phyloP scores from a whole-genome alignment of 2,888 invertebrate genomes.

The Pheosia gnoma region DNA sequence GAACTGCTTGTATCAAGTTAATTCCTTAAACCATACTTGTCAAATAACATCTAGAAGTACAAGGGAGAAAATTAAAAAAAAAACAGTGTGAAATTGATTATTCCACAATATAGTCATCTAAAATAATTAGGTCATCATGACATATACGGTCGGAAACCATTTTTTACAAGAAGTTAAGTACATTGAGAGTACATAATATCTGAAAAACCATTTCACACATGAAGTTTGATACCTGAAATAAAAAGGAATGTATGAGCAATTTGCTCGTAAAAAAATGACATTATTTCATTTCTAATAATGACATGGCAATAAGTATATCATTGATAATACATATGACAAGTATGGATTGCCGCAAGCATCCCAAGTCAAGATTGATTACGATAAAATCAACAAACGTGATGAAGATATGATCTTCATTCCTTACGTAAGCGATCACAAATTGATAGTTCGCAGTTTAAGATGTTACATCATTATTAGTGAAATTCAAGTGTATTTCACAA shows the following conservation, averaged over 20 bases:
- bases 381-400: conserved; percentile 62
- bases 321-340: conserved; percentile 47
- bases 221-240: not conserved
- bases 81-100: not conserved
- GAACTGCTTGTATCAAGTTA: no score
- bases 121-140: not conserved
- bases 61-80: not conserved
- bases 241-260: not conserved
- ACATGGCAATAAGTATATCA: conserved; percentile 14
- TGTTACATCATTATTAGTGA: conserved; percentile 50
- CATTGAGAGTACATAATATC: no score
- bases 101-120: not conserved
- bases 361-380: conserved; percentile 57
- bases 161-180: not conserved
- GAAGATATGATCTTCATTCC: conserved; percentile 53
- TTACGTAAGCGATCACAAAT: conserved; percentile 32
- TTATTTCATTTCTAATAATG: conserved; percentile 17
- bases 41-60: not conserved
- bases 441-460: conserved; percentile 3
- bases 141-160: not conserved
- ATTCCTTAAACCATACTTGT: no score
- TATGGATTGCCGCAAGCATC: conserved; percentile 53
- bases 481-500: conserved; percentile 35
- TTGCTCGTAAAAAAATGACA: not conserved
- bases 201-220: no score